Base-by-base conservation (phyloP, 2,797 vertebrate genomes). In the Xenentodon cancila region DNA sequence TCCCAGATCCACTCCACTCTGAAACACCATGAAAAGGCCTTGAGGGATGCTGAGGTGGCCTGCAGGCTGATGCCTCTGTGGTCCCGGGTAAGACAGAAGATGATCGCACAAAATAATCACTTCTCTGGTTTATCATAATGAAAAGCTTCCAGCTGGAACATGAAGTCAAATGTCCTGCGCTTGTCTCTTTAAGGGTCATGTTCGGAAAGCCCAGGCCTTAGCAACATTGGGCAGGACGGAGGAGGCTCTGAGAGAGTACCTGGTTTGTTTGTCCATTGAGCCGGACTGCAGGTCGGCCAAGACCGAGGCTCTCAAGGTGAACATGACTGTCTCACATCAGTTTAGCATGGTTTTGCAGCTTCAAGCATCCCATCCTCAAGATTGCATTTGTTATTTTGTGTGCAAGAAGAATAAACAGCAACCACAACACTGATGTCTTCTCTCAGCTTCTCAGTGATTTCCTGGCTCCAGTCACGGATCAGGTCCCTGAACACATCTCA, bases 1-100 rank as follows among this genome's bases (percentile, higher is more conserved):
- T 95, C 96, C 57, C 94, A 95, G 90, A 96, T 97, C 85, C 93
- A 96, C 82, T 94, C 93, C 30, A 93, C 92, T 59, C 90, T 97
- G 84, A 95, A 92, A 71, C 90, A 85, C 50, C 94, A 91, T 64
- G 93, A 95, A 55, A 88, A 92, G 44, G 95, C 95, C 0, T 73
- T 97, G 79, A 89, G 79, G 0, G 96, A 97, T 58, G 96, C 95
- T 7, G 95, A 96, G 80, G 91, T 82, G 70, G 93, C 95, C 0
- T 97, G 96, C 84, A 92, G 81, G 43, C 94, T 98, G 34, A 94
- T 94, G 81, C 96, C 96, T 0, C 89, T 79, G 80, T 97, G 96
- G 94, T 83, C 94, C 62, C 96, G 96, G 93, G 97, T 97, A 79
- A 7, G 50, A 27, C n/a, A 9, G n/a, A 43, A 40, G 45, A 30